Percentiles rank a stretch among this genome's conserved stretches.
Conservation (phyloP, 2,797 vertebrate genomes). For the Gambusia yucatana region DNA sequence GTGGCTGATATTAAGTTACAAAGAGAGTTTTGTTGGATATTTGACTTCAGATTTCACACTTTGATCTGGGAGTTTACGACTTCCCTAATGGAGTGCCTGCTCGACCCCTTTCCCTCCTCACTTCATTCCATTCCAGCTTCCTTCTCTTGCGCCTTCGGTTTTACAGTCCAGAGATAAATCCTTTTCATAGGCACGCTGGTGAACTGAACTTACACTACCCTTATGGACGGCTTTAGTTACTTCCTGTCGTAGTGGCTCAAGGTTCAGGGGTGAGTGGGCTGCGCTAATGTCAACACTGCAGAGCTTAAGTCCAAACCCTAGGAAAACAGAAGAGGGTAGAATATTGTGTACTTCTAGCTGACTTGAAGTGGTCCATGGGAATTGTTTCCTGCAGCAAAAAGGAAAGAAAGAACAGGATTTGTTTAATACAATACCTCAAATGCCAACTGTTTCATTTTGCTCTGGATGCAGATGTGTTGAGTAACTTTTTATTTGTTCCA, state of each 20-base stretch:
- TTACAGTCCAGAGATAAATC: conserved; percentile 71
- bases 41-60: conserved; percentile 62
- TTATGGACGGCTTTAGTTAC: conserved; percentile 72
- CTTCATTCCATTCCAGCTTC: conserved; percentile 60
- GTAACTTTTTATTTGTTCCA: conserved; percentile 23
- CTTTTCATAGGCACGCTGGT: conserved; percentile 51
- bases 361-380: conserved; percentile 69
- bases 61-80: conserved; percentile 71
- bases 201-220: conserved; percentile 62
- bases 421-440: conserved; percentile 64
- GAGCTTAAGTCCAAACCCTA: conserved; percentile 60
- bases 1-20: conserved; percentile 48
- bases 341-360: conserved; percentile 66
- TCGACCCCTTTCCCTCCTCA: conserved; percentile 39
- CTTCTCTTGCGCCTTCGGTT: conserved; percentile 52
- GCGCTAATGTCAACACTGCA: conserved; percentile 68
- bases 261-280: conserved; percentile 70
- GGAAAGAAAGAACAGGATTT: conserved; percentile 57
- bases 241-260: conserved; percentile 76
- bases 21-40: conserved; percentile 45
- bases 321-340: conserved; percentile 70
- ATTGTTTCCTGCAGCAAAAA: conserved; percentile 53
- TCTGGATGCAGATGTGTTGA: conserved; percentile 36
- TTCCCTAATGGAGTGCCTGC: conserved; percentile 60
- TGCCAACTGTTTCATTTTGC: conserved; percentile 54